These are phyloP conservation scores for Drosophila barbarae DNA, from an alignment of 2,888 invertebrate species.

Conservation along the genomic window DNA sequence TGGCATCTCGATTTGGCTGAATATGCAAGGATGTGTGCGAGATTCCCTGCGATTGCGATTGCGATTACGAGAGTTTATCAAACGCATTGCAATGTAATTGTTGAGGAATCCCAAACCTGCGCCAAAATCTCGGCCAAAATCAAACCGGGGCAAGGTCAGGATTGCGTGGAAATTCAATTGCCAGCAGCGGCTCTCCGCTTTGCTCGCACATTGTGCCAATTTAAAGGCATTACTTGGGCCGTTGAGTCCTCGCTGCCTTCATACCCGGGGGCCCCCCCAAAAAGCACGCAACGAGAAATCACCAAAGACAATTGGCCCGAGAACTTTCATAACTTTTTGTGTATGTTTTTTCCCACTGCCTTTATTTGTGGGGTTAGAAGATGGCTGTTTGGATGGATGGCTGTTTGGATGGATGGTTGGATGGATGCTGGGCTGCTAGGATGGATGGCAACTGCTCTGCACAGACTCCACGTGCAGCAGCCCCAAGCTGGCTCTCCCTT, in stretches of 20 bases:
- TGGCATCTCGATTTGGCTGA: constrained; percentile 50
- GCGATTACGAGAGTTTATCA: constrained; percentile 8
- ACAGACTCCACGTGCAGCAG: constrained; percentile 46
- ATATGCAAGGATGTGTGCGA: constrained; percentile 32
- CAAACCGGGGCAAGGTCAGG: constrained; percentile 51
- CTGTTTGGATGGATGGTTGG: constrained; percentile 7
- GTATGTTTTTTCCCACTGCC: constrained; percentile 39
- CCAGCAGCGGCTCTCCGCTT: constrained; percentile 9
- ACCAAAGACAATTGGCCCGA: constrained; percentile 60
- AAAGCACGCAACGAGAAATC: constrained; percentile 67
- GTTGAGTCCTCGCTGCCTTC: background rate
- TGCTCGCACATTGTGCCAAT: constrained; percentile 39
- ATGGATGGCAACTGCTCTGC: constrained; percentile 27
- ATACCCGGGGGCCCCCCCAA: constrained; percentile 27
- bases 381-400: constrained; percentile 11
- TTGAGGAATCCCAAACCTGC: constrained; percentile 13
- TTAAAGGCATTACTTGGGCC: constrained; percentile 33
- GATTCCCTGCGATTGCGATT: background rate
- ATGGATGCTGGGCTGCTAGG: constrained; percentile 8
- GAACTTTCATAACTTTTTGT: constrained; percentile 58
- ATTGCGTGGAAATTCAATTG: constrained; percentile 18
- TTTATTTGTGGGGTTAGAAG: constrained; percentile 13
- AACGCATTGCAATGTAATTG: constrained; percentile 25
- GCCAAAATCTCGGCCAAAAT: constrained; percentile 10
- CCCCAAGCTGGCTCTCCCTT: constrained; percentile 18